phyloP scores from a whole-genome alignment of 2,797 vertebrate species.

The Brachyalestes nurse region DNA sequence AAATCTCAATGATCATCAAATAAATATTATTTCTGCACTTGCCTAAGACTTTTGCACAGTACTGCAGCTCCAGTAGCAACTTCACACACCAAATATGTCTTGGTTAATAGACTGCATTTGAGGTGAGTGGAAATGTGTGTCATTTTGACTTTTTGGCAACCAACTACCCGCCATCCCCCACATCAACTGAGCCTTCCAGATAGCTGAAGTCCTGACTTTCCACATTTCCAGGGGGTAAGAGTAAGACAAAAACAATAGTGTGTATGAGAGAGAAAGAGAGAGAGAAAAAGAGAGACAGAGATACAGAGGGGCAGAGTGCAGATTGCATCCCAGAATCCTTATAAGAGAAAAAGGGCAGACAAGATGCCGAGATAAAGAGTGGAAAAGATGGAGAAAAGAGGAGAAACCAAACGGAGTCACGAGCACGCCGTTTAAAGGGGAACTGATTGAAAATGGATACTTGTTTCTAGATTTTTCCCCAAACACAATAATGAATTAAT shows the following conservation, averaged over 20 bases:
- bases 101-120: neutral
- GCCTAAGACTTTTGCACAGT: no score
- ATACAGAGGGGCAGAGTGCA: neutral
- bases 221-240: slow-evolving; percentile 27
- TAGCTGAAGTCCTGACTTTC: slow-evolving; percentile 20
- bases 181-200: neutral
- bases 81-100: no score
- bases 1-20: no score
- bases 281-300: slow-evolving; percentile 13
- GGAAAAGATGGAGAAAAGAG: slow-evolving; percentile 20
- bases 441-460: slow-evolving; percentile 59
- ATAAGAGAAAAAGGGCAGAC: slow-evolving; percentile 20
- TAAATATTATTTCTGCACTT: no score
- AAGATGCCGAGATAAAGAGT: slow-evolving; percentile 35
- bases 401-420: slow-evolving; percentile 26
- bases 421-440: slow-evolving; percentile 60
- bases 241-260: slow-evolving; percentile 16
- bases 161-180: neutral
- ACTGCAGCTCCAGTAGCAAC: no score
- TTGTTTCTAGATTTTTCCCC: slow-evolving; percentile 60
- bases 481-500: slow-evolving; percentile 82
- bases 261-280: slow-evolving; percentile 11
- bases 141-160: neutral
- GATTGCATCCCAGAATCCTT: slow-evolving; percentile 20
- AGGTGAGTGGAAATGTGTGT: neutral